phyloP scores from a whole-genome alignment of 2,113 vertebrate genomes.

The Polyodon spathula region DNA sequence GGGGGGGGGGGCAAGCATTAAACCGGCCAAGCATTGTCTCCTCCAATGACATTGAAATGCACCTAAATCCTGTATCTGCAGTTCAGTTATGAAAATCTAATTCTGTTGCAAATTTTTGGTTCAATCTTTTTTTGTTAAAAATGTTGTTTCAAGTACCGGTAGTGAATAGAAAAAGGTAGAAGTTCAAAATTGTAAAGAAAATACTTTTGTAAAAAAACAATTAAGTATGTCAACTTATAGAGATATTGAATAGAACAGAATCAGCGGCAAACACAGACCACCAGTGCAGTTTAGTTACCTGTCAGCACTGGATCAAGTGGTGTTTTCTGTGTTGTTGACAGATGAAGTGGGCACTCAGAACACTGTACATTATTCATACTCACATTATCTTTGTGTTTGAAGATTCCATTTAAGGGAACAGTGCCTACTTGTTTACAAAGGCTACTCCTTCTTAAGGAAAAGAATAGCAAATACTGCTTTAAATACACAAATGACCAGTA shows the following conservation, averaged over 20 bases:
- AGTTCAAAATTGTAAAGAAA: no score
- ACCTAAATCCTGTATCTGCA: no score
- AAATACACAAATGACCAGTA: not conserved
- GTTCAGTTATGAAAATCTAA: no score
- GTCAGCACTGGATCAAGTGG: not conserved
- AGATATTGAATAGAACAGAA: not conserved
- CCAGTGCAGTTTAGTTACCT: not conserved
- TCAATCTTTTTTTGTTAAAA: no score
- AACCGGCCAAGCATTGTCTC: no score
- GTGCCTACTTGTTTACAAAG: not conserved
- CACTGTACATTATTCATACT: not conserved
- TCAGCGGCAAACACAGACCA: not conserved
- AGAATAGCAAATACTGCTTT: not conserved
- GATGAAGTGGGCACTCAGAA: not conserved
- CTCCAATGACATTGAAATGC: no score
- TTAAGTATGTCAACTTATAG: no score
- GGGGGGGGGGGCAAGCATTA: no score
- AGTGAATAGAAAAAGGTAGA: no score
- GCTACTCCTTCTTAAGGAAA: not conserved
- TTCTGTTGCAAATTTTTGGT: no score
- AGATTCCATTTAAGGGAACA: not conserved
- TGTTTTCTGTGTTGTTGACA: not conserved
- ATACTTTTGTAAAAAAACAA: no score
- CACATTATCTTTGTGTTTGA: slow-evolving; percentile 6
- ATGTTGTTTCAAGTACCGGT: no score